Base-by-base conservation (phyloP, 2,888 invertebrate species). In the Toxonevra muliebris region DNA sequence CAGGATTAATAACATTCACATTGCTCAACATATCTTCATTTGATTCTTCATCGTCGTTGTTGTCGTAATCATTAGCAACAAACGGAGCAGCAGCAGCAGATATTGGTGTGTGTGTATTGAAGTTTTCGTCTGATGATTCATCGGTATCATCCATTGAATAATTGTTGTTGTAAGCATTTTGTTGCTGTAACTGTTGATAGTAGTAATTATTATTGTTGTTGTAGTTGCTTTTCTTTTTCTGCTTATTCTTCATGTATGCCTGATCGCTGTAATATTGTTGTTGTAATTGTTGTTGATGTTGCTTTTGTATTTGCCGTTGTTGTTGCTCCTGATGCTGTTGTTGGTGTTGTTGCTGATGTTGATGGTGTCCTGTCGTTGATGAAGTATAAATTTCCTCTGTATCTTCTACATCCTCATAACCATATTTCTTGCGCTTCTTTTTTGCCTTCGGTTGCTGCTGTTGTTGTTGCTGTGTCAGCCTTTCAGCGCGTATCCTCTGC, bases 21-120 rank as follows among this genome's bases (percentile, higher is more conserved):
- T 30, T 30, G 30, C 30, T 30, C 30, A 30, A 30, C 30, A 30
- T 30, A 2, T 71, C 74, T 43, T 72, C 74, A 2, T 78, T 77
- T 5, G 72, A 76, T 19, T 69, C 63, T 0, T 79, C 77, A 17
- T 67, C 80, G 30, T 80, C 76, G 65, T 40, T 17, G 54, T 20
- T 58, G 43, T 59, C 52, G 60, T 52, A 59, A 59, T 53, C 15
- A 65, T 61, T 61, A 48, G 58, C 60, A 15, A 15, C 53, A 57
- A 61, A 42, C 20, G 20, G 30, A 41, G 43, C 4, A 12, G 54
- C 19, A 40, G 19, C 54, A 30, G 19, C 11, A 8, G 42, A n/a
- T 41, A 41, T 58, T 7, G 58, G 52, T 9, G 41, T 50, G 9
- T 61, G 48, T 45, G 12, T 17, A 13, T 50, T 53, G 40, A 2